phyloP scores from a whole-genome alignment of 2,797 vertebrate genomes.

The Myotis vivesi region DNA sequence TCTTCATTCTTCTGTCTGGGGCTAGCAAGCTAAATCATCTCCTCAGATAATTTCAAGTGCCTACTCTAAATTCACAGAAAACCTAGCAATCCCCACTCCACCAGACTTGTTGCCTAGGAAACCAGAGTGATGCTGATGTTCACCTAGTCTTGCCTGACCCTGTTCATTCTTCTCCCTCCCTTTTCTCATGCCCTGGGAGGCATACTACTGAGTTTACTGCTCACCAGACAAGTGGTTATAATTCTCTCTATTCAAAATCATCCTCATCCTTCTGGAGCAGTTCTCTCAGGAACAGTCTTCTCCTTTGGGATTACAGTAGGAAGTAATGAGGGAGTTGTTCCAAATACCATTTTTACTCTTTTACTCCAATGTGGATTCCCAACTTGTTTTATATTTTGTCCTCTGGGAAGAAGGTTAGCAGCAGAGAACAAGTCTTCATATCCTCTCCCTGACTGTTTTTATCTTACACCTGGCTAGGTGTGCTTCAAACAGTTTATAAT shows the following conservation, averaged over 20 bases:
- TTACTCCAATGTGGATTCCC: background rate
- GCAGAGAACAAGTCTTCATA: background rate
- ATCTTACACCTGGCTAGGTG: background rate
- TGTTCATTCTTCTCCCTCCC: background rate
- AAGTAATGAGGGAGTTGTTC: background rate
- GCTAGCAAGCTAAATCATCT: background rate
- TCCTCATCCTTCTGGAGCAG: background rate
- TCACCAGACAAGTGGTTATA: background rate
- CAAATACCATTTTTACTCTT: background rate
- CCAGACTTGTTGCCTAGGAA: background rate
- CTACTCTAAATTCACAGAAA: background rate
- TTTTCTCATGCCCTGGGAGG: background rate
- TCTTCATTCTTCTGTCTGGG: background rate
- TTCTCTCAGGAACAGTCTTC: background rate
- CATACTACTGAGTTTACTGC: background rate
- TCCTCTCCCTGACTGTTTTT: background rate
- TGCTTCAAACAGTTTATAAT: background rate
- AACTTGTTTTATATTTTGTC: slow-evolving; percentile 15
- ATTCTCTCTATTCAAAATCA: background rate
- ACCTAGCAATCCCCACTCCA: background rate
- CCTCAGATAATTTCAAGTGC: background rate
- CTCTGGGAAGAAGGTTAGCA: background rate
- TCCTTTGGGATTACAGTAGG: background rate
- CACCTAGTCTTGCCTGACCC: background rate
- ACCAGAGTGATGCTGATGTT: background rate